Base-by-base conservation (phyloP, 2,797 vertebrate species). In the Girardinus metallicus region DNA sequence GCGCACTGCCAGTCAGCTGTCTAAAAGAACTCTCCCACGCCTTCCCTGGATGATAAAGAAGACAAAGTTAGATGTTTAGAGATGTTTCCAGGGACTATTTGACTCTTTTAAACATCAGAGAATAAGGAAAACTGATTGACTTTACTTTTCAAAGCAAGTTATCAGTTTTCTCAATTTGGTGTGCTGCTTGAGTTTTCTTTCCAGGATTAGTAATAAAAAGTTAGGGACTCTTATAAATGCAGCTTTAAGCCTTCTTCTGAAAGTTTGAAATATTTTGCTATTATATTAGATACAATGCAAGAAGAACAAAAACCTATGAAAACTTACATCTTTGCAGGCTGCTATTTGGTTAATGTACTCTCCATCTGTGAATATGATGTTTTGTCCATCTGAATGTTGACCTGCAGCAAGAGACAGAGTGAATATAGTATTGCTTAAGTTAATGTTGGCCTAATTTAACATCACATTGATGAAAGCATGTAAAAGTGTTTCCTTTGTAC, bases 311-410 rank as follows among this genome's bases (percentile, higher is more conserved):
- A 41, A 26, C 10, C 26, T 78, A 43, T 41, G 9, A 64, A 62
- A 57, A 93, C 98, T 96, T 95, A 99, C 98, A 89, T 99, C 99
- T 97, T 97, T 99, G 92, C 97, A 99, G 88, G 99, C 98, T 91
- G 99, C 98, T 75, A 99, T 99, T 94, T 99, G 99, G 94, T 99
- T 99, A 94, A 99, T 97, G 91, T 97, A 98, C 86, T 99, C 99
- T 91, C 99, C 99, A 84, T 99, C 99, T 75, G 98, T 99, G 87
- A 99, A 99, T 88, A 99, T 94, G 79, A 99, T 99, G 93, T 99
- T 99, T 93, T 99, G 98, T 62, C 98, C 97, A 79, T 99, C 98
- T 82, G 96, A 94, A 86, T 98, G 97, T 92, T 97, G 97, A 95
- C 98, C 98, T 99, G 86, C 47, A 83, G 83, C 82, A 51, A 85